phyloP scores from a whole-genome alignment of 2,113 vertebrate species.

The Sarotherodon lohbergeri region DNA sequence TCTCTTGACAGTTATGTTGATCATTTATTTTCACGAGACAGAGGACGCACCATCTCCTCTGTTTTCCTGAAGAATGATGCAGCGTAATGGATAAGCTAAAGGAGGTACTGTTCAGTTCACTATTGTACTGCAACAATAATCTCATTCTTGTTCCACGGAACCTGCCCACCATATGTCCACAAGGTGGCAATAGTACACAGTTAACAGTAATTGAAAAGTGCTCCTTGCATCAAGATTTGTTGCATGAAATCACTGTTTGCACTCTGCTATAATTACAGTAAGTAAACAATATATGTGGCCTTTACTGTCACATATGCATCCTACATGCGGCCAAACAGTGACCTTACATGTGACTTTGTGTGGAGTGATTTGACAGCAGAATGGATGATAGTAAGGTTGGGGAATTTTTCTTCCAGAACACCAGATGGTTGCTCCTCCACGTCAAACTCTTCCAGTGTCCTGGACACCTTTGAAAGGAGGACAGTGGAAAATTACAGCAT shows the following conservation, averaged over 20 bases:
- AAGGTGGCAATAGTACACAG: slow-evolving; percentile 27
- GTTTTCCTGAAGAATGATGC: neutral
- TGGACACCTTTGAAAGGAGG: slow-evolving; percentile 76
- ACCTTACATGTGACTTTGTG: slow-evolving; percentile 78
- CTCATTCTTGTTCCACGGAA: fast-evolving
- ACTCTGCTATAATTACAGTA: fast-evolving
- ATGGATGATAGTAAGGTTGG: slow-evolving; percentile 85
- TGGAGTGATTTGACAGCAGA: slow-evolving; percentile 79
- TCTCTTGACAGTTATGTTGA: neutral
- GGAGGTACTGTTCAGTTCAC: neutral
- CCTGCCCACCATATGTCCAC: neutral
- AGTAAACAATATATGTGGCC: neutral
- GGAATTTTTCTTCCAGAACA: slow-evolving; percentile 78
- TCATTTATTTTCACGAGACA: neutral
- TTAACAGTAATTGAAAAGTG: neutral
- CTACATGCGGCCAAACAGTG: neutral
- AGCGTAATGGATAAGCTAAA: neutral
- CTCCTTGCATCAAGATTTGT: neutral
- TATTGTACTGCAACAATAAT: neutral
- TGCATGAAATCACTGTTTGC: neutral
- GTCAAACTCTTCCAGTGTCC: slow-evolving; percentile 87
- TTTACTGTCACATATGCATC: neutral
- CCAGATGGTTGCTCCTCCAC: slow-evolving; percentile 83
- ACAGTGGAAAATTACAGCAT: neutral
- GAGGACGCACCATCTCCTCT: fast-evolving